Base-by-base conservation (phyloP, 2,888 invertebrate genomes). In the Aphidius colemani region DNA sequence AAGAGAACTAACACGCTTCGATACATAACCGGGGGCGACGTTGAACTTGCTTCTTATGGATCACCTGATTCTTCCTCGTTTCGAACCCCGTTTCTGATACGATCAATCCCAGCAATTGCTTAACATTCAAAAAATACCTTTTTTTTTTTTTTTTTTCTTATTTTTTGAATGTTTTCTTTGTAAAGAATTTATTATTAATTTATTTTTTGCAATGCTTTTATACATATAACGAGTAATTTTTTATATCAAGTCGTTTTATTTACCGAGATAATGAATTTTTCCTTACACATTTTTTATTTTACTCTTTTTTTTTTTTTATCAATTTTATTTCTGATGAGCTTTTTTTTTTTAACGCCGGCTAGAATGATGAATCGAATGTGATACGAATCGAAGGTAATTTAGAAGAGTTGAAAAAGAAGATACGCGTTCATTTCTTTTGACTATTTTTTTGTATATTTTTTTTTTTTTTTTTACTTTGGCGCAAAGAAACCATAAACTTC, bases 41-140 rank as follows among this genome's bases (percentile, higher is more conserved):
- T 66, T 67, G 67, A 67, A 66, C 67, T 67, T 67, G 67, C 63
- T 46, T 56, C 45, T 66, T 57, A 67, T 51, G 66, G 66, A 66
- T 67, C 66, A 67, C 61, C 66, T 57, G 57, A 41, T 53, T 58
- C 53, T 13, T 10, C 41, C 45, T 45, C 45, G 10, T 13, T 39
- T 40, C 45, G 40, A 43, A 10, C 13, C 30, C 53, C 41, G n/a
- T n/a, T n/a, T 39, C 53, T 13, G 7, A 43, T 10, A n/a, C 49
- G 49, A 55, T 61, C 55, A 61, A 61, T 55, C 43, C 46, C 49
- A 49, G 2, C 61, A 56, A 49, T 61, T 13, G 56, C 11, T 13
- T 49, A 41, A 49, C 57, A n/a, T 48, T n/a, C n/a, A n/a, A n/a
- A n/a, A n/a, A n/a, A n/a, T 7, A 46, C 46, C 46, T 40, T 30